phyloP scores from a whole-genome alignment of 2,113 vertebrate genomes.

The Meriones unguiculatus region DNA sequence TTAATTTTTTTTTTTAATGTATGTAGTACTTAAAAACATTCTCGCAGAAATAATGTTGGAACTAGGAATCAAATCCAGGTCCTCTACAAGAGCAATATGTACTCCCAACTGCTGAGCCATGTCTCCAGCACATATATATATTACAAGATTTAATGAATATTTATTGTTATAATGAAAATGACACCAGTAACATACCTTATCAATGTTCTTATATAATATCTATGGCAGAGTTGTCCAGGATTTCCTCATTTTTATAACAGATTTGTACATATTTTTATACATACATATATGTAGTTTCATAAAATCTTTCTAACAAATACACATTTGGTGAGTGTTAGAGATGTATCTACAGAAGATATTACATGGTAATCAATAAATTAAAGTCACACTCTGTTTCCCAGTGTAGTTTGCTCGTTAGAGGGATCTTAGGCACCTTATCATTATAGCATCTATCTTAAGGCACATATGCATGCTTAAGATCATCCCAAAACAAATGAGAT shows the following conservation, averaged over 20 bases:
- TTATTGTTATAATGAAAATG: neutral
- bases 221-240: neutral
- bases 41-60: neutral
- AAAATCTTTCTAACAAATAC: neutral
- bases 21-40: too few species aligned
- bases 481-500: conserved; percentile 20
- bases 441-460: neutral
- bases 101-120: neutral
- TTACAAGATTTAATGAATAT: neutral
- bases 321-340: neutral
- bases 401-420: neutral
- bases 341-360: neutral
- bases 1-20: neutral
- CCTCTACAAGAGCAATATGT: neutral
- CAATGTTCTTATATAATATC: neutral
- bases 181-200: neutral
- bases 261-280: neutral
- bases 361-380: neutral
- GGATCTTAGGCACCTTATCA: neutral
- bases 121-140: too few species aligned
- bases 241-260: neutral
- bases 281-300: neutral
- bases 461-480: neutral
- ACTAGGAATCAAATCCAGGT: neutral
- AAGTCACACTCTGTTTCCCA: neutral